Evolutionary conservation across 2,113 vertebrate genomes (phyloP).

Genomic region (Chiloscyllium plagiosum): DNA sequence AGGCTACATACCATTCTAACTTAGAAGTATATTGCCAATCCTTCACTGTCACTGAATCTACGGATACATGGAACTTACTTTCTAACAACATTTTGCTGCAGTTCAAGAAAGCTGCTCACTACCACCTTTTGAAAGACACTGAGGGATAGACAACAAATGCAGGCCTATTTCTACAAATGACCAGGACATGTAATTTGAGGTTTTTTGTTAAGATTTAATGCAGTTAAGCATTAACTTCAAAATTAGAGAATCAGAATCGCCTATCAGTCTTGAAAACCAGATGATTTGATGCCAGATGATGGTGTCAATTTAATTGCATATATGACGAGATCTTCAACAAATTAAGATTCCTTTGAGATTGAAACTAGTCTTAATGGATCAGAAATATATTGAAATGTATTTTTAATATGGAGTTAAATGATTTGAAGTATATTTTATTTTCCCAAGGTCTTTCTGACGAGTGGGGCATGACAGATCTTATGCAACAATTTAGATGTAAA

Average conservation of each 20-base stretch:
- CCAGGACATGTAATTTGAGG: neutral
- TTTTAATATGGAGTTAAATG: constrained; percentile 33
- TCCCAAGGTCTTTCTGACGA: neutral
- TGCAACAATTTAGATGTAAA: constrained; percentile 11
- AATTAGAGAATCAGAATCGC: neutral
- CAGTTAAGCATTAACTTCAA: neutral
- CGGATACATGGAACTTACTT: too few relatives aligned
- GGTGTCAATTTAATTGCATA: constrained; percentile 23
- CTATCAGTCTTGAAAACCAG: neutral
- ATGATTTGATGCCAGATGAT: neutral
- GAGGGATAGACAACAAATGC: neutral
- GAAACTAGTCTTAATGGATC: neutral
- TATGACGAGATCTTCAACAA: constrained; percentile 10
- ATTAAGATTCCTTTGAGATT: constrained; percentile 33
- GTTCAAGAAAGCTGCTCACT: too few relatives aligned
- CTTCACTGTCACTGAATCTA: too few relatives aligned
- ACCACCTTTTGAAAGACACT: too few relatives aligned
- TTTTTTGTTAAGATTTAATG: neutral
- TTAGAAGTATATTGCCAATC: too few relatives aligned
- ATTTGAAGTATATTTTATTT: constrained; percentile 9
- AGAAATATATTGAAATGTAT: constrained; percentile 31
- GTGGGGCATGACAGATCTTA: neutral
- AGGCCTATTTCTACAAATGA: neutral
- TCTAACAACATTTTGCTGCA: too few relatives aligned
- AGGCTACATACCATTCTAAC: too few relatives aligned